Conservation (phyloP, 2,888 invertebrate species). For the Disparrhopalites patrizii region DNA sequence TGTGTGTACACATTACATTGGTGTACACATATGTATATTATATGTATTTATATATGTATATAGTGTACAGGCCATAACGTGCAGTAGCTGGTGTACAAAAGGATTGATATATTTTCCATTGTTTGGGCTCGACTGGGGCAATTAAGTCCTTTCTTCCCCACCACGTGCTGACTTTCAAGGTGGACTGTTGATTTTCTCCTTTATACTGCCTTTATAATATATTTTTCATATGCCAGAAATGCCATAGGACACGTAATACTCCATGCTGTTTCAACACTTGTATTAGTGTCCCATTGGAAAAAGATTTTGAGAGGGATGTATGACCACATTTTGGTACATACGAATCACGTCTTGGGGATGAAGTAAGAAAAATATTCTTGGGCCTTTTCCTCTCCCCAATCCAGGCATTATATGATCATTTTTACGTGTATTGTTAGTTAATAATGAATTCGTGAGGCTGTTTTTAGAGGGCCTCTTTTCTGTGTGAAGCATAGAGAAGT, state of each 20-base stretch:
- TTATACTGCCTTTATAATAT: no score
- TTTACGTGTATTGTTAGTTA: slow-evolving; percentile 19
- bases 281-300: no score
- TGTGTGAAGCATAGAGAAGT: background rate
- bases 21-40: background rate
- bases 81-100: background rate
- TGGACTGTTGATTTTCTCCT: no score
- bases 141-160: slow-evolving; percentile 23
- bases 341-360: background rate
- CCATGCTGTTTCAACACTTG: no score
- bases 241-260: no score
- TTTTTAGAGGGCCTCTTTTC: no score
- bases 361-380: background rate
- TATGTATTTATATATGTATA: background rate
- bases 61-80: background rate
- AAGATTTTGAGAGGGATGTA: no score
- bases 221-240: no score
- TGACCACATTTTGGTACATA: background rate
- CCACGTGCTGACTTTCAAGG: slow-evolving; percentile 28
- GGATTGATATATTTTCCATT: slow-evolving; percentile 26
- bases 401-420: slow-evolving; percentile 18
- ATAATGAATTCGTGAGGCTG: slow-evolving; percentile 26
- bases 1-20: background rate
- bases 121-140: slow-evolving; percentile 19
- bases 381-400: background rate